Percentiles rank a stretch among this genome's conserved stretches.
Evolutionary conservation across 2,888 invertebrate species (phyloP).

Genomic region (Lordiphosa andalusiaca): DNA sequence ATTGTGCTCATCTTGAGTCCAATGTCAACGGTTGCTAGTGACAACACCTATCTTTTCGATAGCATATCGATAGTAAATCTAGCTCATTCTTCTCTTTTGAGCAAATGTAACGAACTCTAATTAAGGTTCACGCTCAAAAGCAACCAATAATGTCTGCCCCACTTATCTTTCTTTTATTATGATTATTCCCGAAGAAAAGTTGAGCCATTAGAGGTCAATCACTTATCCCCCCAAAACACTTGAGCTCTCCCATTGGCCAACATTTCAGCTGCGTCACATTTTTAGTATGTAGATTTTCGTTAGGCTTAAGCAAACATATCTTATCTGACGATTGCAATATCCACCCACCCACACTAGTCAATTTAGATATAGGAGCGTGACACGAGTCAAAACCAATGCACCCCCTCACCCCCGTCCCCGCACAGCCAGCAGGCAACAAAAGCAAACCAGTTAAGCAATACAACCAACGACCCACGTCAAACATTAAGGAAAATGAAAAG

Average conservation of each 20-base stretch:
- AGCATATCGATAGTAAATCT: too few relatives aligned
- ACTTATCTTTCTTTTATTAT: too few relatives aligned
- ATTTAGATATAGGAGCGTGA: constrained; percentile 39
- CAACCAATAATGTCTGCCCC: too few relatives aligned
- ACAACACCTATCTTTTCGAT: too few relatives aligned
- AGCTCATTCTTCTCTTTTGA: too few relatives aligned
- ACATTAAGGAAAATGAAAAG: neutral
- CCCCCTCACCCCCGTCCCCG: constrained; percentile 17
- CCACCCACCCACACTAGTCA: constrained; percentile 35
- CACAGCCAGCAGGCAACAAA: constrained; percentile 1
- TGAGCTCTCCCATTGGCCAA: constrained; percentile 10
- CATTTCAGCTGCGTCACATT: constrained; percentile 30
- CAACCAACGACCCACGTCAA: constrained; percentile 62
- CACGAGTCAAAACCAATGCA: constrained; percentile 9
- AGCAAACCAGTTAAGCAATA: constrained; percentile 44
- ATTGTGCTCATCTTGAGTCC: too few relatives aligned
- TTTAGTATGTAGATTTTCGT: constrained; percentile 37
- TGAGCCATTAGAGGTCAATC: neutral
- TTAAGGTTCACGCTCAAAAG: too few relatives aligned
- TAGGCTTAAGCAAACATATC: constrained; percentile 38
- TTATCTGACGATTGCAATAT: constrained; percentile 47
- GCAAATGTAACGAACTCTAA: too few relatives aligned
- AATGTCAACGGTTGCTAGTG: too few relatives aligned
- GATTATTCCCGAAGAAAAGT: neutral
- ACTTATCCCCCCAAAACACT: neutral